phyloP scores from a whole-genome alignment of 2,888 invertebrate species.

The Ormyrus nitidulus region DNA sequence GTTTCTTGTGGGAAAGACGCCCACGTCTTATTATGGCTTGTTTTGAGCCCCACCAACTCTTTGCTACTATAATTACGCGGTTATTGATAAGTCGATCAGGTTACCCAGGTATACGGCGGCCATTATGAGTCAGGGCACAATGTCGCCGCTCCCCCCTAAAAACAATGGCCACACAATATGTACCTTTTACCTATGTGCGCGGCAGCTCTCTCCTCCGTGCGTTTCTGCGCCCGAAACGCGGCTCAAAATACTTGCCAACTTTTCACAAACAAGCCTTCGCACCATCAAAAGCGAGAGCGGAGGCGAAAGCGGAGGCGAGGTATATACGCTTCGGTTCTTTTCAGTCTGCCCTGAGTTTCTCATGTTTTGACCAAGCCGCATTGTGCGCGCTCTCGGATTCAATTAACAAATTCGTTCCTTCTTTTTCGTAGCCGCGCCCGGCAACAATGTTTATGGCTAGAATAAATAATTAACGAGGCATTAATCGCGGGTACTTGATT shows the following conservation, averaged over 20 bases:
- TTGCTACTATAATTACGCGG: conserved; percentile 75
- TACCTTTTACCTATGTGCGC: no score
- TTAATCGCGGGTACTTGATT: no score
- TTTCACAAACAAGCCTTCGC: neutral
- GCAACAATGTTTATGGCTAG: no score
- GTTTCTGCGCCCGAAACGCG: neutral
- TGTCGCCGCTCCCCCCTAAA: conserved; percentile 2
- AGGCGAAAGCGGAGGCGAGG: neutral
- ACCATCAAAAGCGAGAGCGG: neutral
- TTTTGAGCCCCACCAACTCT: conserved; percentile 75
- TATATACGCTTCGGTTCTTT: no score
- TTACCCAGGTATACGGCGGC: conserved; percentile 62
- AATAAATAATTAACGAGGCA: no score
- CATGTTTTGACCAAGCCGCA: no score
- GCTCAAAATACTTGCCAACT: no score
- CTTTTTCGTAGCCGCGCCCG: no score
- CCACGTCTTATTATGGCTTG: conserved; percentile 75
- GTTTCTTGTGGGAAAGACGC: conserved; percentile 75
- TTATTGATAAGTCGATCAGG: conserved; percentile 76
- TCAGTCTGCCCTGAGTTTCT: neutral
- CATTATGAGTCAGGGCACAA: conserved; percentile 35
- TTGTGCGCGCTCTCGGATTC: no score
- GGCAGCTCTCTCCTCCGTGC: neutral
- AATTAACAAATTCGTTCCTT: no score
- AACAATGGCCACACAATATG: conserved; percentile 12